Evolutionary conservation across 1,140 invertebrate genomes (phyloP).

Genomic region (Daktulosphaira vitifoliae): DNA sequence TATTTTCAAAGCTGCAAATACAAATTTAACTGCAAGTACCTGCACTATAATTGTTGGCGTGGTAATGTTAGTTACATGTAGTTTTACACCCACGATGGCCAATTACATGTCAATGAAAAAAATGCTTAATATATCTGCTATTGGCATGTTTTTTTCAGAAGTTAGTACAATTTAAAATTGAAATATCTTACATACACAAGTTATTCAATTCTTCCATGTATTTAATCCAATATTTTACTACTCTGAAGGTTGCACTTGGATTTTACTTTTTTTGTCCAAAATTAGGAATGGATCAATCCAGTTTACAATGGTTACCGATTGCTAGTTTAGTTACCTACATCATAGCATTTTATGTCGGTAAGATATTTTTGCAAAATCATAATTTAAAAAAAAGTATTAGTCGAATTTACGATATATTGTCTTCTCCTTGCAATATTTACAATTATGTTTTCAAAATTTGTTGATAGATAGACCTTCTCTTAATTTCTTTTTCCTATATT

Average conservation of each 20-base stretch:
- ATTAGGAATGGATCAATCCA: constrained; percentile 42
- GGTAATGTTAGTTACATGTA: constrained; percentile 60
- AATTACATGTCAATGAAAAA: constrained; percentile 64
- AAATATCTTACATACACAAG: too few relatives aligned
- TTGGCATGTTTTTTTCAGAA: constrained; percentile 52
- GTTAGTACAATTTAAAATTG: constrained; percentile 39
- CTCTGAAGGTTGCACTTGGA: constrained; percentile 49
- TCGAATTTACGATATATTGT: too few relatives aligned
- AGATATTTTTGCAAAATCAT: too few relatives aligned
- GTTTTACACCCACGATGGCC: constrained; percentile 59
- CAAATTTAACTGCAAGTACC: constrained; percentile 49
- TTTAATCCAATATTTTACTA: too few relatives aligned
- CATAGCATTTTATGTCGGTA: constrained; percentile 53
- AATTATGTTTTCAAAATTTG: too few relatives aligned
- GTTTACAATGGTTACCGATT: constrained; percentile 56
- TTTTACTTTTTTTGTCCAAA: constrained; percentile 54
- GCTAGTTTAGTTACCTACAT: constrained; percentile 58
- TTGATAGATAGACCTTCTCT: too few relatives aligned
- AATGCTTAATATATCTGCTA: constrained; percentile 59
- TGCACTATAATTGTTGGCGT: constrained; percentile 70
- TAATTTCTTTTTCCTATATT: too few relatives aligned
- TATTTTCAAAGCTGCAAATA: constrained; percentile 59
- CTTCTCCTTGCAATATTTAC: too few relatives aligned
- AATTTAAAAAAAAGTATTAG: too few relatives aligned
- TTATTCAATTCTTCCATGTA: too few relatives aligned